phyloP scores from a whole-genome alignment of 1,140 invertebrate species.

The Diorhabda sublineata region DNA sequence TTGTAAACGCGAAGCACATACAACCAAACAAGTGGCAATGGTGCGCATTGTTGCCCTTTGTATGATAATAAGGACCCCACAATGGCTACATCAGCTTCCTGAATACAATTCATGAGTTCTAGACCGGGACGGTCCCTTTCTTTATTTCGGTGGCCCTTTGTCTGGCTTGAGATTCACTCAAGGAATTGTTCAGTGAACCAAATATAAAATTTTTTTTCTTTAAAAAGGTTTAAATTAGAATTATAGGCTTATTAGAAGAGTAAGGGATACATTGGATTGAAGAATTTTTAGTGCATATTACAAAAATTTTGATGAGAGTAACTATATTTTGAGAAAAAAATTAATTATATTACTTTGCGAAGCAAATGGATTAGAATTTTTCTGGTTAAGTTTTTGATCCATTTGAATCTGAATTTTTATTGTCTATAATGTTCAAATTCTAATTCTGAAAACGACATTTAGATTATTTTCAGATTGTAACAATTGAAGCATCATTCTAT shows the following conservation, averaged over 20 bases:
- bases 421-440: too few species aligned
- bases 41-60: conserved; percentile 23
- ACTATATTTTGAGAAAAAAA: too few species aligned
- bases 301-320: too few species aligned
- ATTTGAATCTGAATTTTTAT: too few species aligned
- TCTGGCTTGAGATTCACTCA: conserved; percentile 6
- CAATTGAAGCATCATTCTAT: too few species aligned
- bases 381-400: too few species aligned
- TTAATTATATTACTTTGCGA: too few species aligned
- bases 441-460: too few species aligned
- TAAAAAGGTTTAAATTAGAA: not conserved
- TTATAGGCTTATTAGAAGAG: not conserved
- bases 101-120: conserved; percentile 29
- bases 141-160: conserved; percentile 14
- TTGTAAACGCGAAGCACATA: conserved; percentile 31
- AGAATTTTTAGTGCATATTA: too few species aligned
- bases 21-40: conserved; percentile 23
- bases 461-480: too few species aligned
- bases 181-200: conserved; percentile 7
- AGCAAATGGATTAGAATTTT: too few species aligned
- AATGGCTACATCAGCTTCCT: conserved; percentile 26
- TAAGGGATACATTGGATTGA: not conserved
- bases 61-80: conserved; percentile 31
- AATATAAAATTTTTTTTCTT: not conserved
- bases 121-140: conserved; percentile 8